phyloP scores from a whole-genome alignment of 2,888 invertebrate species.

The Aelia acuminata region DNA sequence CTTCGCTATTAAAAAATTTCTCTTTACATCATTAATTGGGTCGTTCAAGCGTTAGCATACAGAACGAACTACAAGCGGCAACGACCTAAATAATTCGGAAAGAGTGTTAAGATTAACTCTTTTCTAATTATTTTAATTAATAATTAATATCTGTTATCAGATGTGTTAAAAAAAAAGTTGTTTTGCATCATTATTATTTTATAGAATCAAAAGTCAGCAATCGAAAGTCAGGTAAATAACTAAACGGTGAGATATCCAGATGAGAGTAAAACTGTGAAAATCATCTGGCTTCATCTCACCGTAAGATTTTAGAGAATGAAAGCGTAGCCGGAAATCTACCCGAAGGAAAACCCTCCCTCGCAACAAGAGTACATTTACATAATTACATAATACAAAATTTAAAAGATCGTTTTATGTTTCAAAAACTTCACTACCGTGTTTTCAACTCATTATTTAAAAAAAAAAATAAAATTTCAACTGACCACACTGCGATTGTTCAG shows the following conservation, averaged over 20 bases:
- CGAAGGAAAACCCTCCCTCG: too few species aligned
- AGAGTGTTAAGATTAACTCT: not conserved
- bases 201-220: not conserved
- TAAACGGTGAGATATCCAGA: not conserved
- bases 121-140: not conserved
- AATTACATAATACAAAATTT: too few species aligned
- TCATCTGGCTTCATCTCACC: not conserved
- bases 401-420: too few species aligned
- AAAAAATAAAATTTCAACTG: too few species aligned
- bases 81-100: not conserved
- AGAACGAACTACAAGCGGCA: not conserved
- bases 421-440: too few species aligned
- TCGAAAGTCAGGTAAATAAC: not conserved
- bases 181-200: too few species aligned
- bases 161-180: too few species aligned
- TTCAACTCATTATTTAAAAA: too few species aligned
- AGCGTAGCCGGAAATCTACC: not conserved
- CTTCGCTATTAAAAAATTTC: constrained; percentile 33
- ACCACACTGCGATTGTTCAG: too few species aligned
- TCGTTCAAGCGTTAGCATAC: constrained; percentile 13
- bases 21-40: constrained; percentile 16
- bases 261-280: not conserved
- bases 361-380: too few species aligned
- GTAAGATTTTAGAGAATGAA: not conserved
- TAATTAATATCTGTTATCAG: too few species aligned